Conservation (phyloP, 2,888 invertebrate genomes). For the Drosophila infuscata region DNA sequence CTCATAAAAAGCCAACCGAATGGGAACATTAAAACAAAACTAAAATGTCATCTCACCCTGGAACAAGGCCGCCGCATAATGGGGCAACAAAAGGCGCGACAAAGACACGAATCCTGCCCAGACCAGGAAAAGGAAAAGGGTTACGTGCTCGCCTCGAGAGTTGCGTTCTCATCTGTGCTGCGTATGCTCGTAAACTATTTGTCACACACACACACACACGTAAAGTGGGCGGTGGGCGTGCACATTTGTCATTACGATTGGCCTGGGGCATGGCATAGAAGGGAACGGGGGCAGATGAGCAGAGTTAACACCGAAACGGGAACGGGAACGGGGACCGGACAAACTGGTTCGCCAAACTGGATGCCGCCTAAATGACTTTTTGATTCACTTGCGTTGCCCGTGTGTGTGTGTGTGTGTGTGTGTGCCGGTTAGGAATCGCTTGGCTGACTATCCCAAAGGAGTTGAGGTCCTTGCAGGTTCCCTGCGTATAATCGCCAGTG, state of each 20-base stretch:
- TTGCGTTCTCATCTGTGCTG: slow-evolving; percentile 28
- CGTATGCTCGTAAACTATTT: slow-evolving; percentile 47
- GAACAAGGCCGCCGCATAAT: slow-evolving; percentile 70
- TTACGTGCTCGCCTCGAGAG: slow-evolving; percentile 22
- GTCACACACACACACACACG: slow-evolving; percentile 35
- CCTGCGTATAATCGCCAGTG: slow-evolving; percentile 12
- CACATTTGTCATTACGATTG: slow-evolving; percentile 73
- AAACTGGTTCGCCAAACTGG: slow-evolving; percentile 53
- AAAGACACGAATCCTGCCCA: slow-evolving; percentile 29
- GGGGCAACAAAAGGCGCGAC: slow-evolving; percentile 62
- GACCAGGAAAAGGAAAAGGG: slow-evolving; percentile 57
- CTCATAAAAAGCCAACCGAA: slow-evolving; percentile 73
- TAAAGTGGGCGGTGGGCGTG: slow-evolving; percentile 73
- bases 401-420: slow-evolving; percentile 14
- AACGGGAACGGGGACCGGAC: slow-evolving; percentile 50
- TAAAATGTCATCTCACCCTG: slow-evolving; percentile 75
- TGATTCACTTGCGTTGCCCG: slow-evolving; percentile 66
- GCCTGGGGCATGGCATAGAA: slow-evolving; percentile 8
- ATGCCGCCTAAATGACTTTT: slow-evolving; percentile 67
- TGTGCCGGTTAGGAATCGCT: background rate
- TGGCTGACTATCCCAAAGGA: slow-evolving; percentile 62
- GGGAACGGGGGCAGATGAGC: background rate
- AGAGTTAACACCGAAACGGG: too few relatives aligned
- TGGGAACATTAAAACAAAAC: slow-evolving; percentile 74
- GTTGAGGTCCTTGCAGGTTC: slow-evolving; percentile 28